Conservation (phyloP, 2,888 invertebrate genomes). For the Protophormia terraenovae region DNA sequence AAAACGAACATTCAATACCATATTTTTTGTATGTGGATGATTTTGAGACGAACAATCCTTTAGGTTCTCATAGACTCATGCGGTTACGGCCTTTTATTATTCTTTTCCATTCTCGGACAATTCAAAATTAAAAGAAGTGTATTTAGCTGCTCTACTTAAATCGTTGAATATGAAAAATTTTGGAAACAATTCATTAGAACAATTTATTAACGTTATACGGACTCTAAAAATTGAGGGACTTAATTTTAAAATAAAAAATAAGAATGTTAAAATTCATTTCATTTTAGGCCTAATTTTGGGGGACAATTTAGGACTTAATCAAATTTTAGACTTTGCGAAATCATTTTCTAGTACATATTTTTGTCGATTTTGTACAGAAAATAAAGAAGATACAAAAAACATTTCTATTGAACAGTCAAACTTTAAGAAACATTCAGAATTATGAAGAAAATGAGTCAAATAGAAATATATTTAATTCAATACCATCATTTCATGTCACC, state of each 20-base stretch:
- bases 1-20: too few relatives aligned
- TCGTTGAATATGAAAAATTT: neutral
- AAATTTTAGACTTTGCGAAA: neutral
- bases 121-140: neutral
- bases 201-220: neutral
- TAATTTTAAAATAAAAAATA: neutral
- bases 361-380: neutral
- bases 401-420: neutral
- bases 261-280: neutral
- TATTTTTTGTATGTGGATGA: too few relatives aligned
- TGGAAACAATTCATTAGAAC: neutral
- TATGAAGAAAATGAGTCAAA: neutral
- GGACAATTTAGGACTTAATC: neutral
- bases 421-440: neutral
- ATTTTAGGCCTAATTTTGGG: neutral
- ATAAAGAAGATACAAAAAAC: neutral
- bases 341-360: too few relatives aligned
- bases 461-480: neutral
- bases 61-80: neutral
- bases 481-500: neutral
- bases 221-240: neutral
- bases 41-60: too few relatives aligned
- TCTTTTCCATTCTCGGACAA: neutral
- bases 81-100: neutral
- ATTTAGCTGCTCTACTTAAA: neutral